Evolutionary conservation across 2,113 vertebrate genomes (phyloP).

Genomic region (Lates calcarifer): DNA sequence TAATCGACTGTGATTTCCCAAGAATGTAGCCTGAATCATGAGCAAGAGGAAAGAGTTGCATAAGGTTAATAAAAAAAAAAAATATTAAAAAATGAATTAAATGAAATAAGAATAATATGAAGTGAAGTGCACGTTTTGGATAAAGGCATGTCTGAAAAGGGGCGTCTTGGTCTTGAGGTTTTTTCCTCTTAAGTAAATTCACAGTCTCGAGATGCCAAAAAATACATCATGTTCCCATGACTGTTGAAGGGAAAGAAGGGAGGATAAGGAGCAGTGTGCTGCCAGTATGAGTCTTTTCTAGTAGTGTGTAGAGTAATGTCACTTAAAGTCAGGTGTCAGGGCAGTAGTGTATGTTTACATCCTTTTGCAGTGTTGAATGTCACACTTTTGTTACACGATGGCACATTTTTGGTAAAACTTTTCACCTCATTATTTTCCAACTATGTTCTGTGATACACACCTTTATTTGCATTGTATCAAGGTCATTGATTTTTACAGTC

Average conservation of each 20-base stretch:
- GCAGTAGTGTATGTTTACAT: not conserved
- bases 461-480: too few species aligned
- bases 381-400: not conserved
- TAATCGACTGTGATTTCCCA: slow-evolving; percentile 6
- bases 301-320: not conserved
- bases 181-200: not conserved
- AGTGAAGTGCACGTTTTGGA: not conserved
- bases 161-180: not conserved
- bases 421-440: not conserved
- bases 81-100: not conserved
- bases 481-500: too few species aligned
- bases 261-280: slow-evolving; percentile 9
- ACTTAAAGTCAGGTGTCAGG: not conserved
- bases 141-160: not conserved
- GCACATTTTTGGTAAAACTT: not conserved
- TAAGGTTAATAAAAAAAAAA: too few species aligned
- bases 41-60: not conserved
- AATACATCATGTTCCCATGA: not conserved
- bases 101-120: not conserved
- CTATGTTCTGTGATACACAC: too few species aligned
- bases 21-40: not conserved
- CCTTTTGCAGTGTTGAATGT: not conserved
- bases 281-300: not conserved
- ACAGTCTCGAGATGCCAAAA: not conserved
- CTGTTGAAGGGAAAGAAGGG: not conserved